phyloP scores from a whole-genome alignment of 2,888 invertebrate species.

The Nephrotoma appendiculata region DNA sequence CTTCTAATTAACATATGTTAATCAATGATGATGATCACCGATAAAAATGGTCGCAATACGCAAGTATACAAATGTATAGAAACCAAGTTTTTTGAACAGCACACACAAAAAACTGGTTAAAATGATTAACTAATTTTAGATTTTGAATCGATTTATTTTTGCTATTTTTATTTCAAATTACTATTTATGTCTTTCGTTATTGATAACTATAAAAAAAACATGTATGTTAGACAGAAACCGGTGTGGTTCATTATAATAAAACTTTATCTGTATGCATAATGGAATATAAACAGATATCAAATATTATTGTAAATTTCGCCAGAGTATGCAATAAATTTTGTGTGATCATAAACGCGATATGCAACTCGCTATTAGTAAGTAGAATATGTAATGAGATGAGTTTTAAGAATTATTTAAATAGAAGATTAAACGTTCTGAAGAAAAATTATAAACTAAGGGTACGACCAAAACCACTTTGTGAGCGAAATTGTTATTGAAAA shows the following conservation, averaged over 20 bases:
- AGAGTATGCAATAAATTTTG: not conserved
- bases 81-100: not conserved
- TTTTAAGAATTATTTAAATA: not conserved
- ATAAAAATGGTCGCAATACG: not conserved
- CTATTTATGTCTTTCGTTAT: not conserved
- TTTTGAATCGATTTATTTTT: not conserved
- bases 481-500: too few relatives aligned
- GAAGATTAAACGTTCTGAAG: too few relatives aligned
- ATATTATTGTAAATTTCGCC: not conserved
- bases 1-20: not conserved
- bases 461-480: too few relatives aligned
- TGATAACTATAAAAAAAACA: not conserved
- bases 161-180: not conserved
- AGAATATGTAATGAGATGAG: not conserved
- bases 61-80: not conserved
- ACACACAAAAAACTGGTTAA: not conserved
- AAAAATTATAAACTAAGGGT: too few relatives aligned
- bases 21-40: not conserved
- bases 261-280: not conserved
- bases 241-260: not conserved
- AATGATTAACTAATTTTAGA: not conserved
- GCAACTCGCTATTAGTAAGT: not conserved
- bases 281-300: not conserved
- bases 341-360: not conserved
- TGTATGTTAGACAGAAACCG: not conserved